These are phyloP conservation scores for Gymnothorax reevesii DNA, from an alignment of 2,797 vertebrate genomes.

Conservation along the genomic window DNA sequence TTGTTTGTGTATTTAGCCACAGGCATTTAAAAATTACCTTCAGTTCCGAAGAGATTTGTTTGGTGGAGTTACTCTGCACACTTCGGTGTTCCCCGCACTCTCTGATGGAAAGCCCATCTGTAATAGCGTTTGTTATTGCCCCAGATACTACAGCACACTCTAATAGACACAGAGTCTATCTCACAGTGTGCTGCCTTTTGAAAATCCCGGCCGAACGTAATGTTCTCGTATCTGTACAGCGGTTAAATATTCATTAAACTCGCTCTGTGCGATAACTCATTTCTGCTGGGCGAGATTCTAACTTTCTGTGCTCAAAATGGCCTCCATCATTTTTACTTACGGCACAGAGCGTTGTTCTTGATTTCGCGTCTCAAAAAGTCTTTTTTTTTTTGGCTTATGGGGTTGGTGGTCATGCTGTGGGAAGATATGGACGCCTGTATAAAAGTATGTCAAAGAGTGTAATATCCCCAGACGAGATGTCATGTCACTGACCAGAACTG, in stretches of 20 bases:
- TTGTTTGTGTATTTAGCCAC: neutral
- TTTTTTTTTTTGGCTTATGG: neutral
- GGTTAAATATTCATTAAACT: slow-evolving; percentile 34
- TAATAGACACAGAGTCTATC: neutral
- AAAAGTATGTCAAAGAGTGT: neutral
- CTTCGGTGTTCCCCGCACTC: neutral
- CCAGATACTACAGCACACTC: neutral
- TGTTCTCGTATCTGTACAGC: slow-evolving; percentile 19
- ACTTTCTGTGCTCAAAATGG: neutral
- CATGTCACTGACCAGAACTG: neutral
- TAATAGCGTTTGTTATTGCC: neutral
- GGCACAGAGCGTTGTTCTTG: neutral
- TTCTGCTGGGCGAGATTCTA: neutral
- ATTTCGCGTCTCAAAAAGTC: slow-evolving; percentile 9
- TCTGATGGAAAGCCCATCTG: neutral
- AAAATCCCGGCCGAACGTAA: slow-evolving; percentile 1
- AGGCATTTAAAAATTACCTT: neutral
- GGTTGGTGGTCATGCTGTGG: neutral
- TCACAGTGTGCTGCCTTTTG: neutral
- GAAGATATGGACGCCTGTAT: neutral
- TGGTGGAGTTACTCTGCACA: neutral
- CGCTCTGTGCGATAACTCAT: neutral
- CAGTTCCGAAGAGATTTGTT: neutral
- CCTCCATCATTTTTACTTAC: neutral
- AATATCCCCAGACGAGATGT: neutral